Evolutionary conservation across 2,888 invertebrate species (phyloP).

Genomic region (Cosmia trapezina): DNA sequence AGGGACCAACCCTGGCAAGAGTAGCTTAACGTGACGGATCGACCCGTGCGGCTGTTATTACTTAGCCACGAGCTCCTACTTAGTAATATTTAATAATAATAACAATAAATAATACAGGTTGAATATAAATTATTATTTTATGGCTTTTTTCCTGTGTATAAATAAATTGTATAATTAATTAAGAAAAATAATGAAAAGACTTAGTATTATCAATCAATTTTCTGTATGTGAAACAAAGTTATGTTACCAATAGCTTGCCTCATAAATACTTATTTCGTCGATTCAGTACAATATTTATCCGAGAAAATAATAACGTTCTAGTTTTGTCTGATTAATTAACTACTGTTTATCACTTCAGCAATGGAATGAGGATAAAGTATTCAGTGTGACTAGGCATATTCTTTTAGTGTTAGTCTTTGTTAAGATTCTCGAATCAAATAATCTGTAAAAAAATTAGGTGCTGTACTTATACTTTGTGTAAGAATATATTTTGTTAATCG

Average conservation of each 20-base stretch:
- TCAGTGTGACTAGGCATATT: constrained; percentile 16
- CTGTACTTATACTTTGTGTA: neutral
- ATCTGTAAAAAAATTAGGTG: too few relatives aligned
- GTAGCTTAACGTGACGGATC: too few relatives aligned
- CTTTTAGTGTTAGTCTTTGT: constrained; percentile 6
- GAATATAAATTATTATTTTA: neutral
- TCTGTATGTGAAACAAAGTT: neutral
- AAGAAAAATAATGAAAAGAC: too few relatives aligned
- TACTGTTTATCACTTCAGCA: constrained; percentile 68
- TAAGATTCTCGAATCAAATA: neutral
- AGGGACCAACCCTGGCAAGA: too few relatives aligned
- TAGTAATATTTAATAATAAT: too few relatives aligned
- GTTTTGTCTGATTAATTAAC: constrained; percentile 68
- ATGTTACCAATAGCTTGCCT: neutral
- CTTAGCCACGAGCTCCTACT: too few relatives aligned
- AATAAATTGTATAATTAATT: neutral
- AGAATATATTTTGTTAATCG: neutral
- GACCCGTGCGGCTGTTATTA: too few relatives aligned
- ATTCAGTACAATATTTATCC: neutral
- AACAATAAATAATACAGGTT: too few relatives aligned
- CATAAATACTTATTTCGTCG: constrained; percentile 1
- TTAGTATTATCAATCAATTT: neutral
- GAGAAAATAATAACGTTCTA: constrained; percentile 41
- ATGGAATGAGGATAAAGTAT: constrained; percentile 29
- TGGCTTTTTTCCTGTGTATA: neutral